These are phyloP conservation scores for Palaemon carinicauda DNA, from an alignment of 1,140 invertebrate species.

Conservation along the genomic window DNA sequence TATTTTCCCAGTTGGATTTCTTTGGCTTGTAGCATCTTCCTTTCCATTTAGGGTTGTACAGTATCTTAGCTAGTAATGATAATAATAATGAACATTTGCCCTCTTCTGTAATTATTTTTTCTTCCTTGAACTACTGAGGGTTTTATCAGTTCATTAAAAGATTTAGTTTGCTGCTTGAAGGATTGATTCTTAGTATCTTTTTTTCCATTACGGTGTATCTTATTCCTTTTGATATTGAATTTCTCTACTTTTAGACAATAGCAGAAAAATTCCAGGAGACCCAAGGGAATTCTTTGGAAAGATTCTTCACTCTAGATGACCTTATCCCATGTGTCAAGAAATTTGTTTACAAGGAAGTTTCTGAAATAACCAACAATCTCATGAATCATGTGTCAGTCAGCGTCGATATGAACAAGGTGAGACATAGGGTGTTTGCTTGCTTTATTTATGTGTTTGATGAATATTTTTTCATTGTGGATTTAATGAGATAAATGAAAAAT, in stretches of 20 bases:
- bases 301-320: constrained; percentile 23
- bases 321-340: background rate
- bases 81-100: no score
- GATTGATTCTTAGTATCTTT: background rate
- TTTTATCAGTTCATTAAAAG: no score
- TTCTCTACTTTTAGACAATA: background rate
- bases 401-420: constrained; percentile 25
- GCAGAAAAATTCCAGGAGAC: background rate
- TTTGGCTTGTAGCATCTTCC: no score
- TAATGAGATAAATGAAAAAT: no score
- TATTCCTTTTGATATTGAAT: no score
- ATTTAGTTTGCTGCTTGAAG: background rate
- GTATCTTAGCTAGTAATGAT: no score
- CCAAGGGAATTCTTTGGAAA: background rate
- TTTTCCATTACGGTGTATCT: background rate
- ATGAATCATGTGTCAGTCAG: background rate
- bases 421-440: background rate
- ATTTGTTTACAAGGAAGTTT: background rate
- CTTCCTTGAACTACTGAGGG: no score
- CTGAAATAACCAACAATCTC: background rate
- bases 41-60: no score
- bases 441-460: background rate
- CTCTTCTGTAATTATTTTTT: no score
- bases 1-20: no score
- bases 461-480: background rate